These are phyloP conservation scores for Agrochola lota DNA, from an alignment of 2,888 invertebrate species.

Conservation along the genomic window DNA sequence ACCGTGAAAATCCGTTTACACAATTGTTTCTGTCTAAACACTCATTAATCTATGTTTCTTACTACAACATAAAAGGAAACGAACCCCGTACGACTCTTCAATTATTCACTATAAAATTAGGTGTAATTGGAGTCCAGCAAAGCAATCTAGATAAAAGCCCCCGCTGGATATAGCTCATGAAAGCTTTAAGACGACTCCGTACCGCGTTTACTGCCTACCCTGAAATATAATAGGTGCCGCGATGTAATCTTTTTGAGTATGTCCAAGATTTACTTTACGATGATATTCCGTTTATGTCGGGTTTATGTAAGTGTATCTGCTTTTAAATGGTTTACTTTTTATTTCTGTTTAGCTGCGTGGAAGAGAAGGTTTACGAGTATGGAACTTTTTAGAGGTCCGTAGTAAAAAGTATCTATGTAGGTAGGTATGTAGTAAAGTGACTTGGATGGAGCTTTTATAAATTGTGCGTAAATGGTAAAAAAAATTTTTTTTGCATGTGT, in stretches of 20 bases:
- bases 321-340: slow-evolving; percentile 58
- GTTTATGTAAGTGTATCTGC: slow-evolving; percentile 22
- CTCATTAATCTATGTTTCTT: slow-evolving; percentile 1
- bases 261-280: slow-evolving; percentile 64
- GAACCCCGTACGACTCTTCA: slow-evolving; percentile 61
- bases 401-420: slow-evolving; percentile 1
- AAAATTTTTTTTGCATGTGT: not conserved
- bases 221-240: slow-evolving; percentile 67
- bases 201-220: slow-evolving; percentile 63
- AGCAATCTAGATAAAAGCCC: slow-evolving; percentile 83
- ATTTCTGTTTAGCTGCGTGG: slow-evolving; percentile 14
- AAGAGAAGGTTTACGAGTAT: slow-evolving; percentile 14
- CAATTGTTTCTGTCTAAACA: not conserved
- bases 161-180: slow-evolving; percentile 68
- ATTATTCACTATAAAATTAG: slow-evolving; percentile 81
- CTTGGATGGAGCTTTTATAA: not conserved
- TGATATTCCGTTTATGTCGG: slow-evolving; percentile 36
- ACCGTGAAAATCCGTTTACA: no score
- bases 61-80: not conserved
- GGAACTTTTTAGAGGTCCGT: slow-evolving; percentile 7
- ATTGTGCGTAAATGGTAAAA: not conserved
- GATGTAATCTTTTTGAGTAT: slow-evolving; percentile 67
- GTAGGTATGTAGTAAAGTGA: not conserved
- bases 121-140: slow-evolving; percentile 77
- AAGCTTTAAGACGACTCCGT: slow-evolving; percentile 61